Evolutionary conservation across 2,888 invertebrate genomes (phyloP), one percentile per base, ranked within the genome.

Genomic region (Lasioglossum malachurum): DNA sequence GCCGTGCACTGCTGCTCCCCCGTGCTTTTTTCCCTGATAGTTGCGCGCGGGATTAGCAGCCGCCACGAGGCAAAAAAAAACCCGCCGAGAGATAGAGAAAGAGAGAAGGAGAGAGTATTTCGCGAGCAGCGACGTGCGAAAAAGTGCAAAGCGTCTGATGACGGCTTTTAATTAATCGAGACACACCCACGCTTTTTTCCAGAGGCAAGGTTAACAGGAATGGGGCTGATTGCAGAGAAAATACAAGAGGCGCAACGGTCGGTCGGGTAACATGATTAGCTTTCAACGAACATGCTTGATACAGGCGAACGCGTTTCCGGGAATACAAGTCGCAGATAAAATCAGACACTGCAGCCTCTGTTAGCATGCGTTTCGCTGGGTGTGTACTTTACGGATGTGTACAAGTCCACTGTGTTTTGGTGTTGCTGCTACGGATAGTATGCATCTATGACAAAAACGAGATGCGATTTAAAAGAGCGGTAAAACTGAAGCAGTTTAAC

Each of bases 101-200:
- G 8, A 67, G 64, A 57, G 46, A 27, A 19, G 10, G 2, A 38
- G 2, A 38, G 4, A 38, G 2, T 31, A 23, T 75, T 75, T 72
- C 60, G 38, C 74, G n/a, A 44, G 77, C 74, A 78, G 78, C 78
- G 41, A 31, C 16, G 64, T 57, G 82, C 57, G 67, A 78, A 83
- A 67, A 60, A 64, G 12, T 16, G 49, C 49, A 23, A 64, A 64
- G 35, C 71, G 38, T 60, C 41, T 31, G 49, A 64, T 69, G 75
- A 12, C 27, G 23, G 49, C 44, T 44, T 84, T 83, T 84, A 83
- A 84, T 84, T 78, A 83, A 75, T 75, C 60, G 69, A 31, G 71
- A 23, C 0, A 23, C 49, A 23, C 1, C 5, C 57, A 44, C 31
- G 67, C 19, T 23, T 23, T 49, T 78, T 60, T 41, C 23, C 12